Conservation (phyloP, 2,888 invertebrate genomes). For the Chloroclystis v-ata region DNA sequence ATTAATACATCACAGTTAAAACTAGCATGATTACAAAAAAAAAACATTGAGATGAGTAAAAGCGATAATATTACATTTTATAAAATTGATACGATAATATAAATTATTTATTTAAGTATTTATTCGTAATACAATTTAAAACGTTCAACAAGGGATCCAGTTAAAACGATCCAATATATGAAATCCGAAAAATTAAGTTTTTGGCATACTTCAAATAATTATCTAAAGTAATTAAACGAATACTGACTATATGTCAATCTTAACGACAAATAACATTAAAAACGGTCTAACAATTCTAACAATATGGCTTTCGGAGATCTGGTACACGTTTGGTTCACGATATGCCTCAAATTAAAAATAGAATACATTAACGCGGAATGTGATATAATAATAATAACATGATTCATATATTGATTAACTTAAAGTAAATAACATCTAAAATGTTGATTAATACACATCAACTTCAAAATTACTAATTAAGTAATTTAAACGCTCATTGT, state of each 20-base stretch:
- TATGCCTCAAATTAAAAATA: slow-evolving; percentile 22
- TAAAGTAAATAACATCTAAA: slow-evolving; percentile 34
- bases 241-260: slow-evolving; percentile 35
- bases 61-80: background rate
- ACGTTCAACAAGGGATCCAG: background rate
- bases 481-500: background rate
- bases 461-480: background rate
- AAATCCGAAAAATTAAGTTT: background rate
- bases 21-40: slow-evolving; percentile 24
- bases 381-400: slow-evolving; percentile 31
- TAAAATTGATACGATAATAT: background rate
- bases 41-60: background rate
- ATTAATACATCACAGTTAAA: slow-evolving; percentile 41
- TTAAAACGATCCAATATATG: background rate
- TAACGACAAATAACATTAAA: slow-evolving; percentile 46
- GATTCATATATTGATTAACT: slow-evolving; percentile 36
- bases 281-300: slow-evolving; percentile 36
- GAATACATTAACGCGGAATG: slow-evolving; percentile 50
- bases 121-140: background rate
- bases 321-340: slow-evolving; percentile 24
- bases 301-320: slow-evolving; percentile 44
- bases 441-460: slow-evolving; percentile 11
- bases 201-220: background rate
- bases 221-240: slow-evolving; percentile 19
- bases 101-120: background rate